phyloP scores from a whole-genome alignment of 2,797 vertebrate species.

The Chanos chanos region DNA sequence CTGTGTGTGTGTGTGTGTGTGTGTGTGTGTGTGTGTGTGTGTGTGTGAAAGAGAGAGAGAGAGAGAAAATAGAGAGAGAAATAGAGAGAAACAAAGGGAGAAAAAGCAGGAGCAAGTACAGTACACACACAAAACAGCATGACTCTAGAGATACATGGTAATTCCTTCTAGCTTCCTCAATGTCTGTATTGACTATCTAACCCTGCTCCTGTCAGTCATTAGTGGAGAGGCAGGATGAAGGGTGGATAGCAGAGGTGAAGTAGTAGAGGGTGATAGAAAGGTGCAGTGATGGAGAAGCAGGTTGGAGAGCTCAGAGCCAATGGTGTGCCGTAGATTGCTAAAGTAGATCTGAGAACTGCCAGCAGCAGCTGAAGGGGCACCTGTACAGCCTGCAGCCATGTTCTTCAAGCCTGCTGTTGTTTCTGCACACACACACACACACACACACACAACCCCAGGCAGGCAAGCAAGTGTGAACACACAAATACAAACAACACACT shows the following conservation, averaged over 20 bases:
- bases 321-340: conserved; percentile 47
- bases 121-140: too few relatives aligned
- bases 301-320: conserved; percentile 49
- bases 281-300: conserved; percentile 32
- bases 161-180: background rate
- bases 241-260: background rate
- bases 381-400: conserved; percentile 61
- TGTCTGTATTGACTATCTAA: background rate
- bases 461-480: background rate
- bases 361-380: conserved; percentile 53
- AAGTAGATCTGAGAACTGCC: too few relatives aligned
- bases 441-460: background rate
- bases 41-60: background rate
- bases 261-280: conserved; percentile 41
- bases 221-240: background rate
- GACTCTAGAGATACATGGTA: background rate
- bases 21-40: background rate
- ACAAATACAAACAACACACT: too few relatives aligned
- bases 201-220: background rate
- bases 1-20: background rate
- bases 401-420: conserved; percentile 65
- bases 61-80: conserved; percentile 1
- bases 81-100: background rate
- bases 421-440: conserved; percentile 1
- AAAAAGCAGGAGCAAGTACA: background rate